Percentiles rank a stretch among this genome's conserved stretches.
Evolutionary conservation across 2,888 invertebrate species (phyloP).

Genomic region (Molorchus minor): DNA sequence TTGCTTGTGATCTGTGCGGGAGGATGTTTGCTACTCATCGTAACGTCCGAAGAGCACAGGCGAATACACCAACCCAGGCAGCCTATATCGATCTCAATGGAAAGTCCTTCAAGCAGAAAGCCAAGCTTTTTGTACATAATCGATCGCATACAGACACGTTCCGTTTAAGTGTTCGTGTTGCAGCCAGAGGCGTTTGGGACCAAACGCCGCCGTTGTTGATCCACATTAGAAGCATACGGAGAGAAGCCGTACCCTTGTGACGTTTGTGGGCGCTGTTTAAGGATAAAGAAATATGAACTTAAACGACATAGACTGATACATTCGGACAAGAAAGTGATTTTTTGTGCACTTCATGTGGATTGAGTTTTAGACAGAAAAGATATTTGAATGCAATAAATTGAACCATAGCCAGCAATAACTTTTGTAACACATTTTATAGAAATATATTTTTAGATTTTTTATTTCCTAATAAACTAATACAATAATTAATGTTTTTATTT

Average conservation of each 20-base stretch:
- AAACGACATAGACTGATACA: constrained; percentile 67
- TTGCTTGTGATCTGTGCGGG: constrained; percentile 67
- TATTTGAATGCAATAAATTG: constrained; percentile 65
- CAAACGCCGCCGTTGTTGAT: constrained; percentile 66
- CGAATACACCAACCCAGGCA: constrained; percentile 71
- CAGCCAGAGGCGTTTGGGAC: constrained; percentile 69
- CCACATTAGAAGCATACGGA: constrained; percentile 70
- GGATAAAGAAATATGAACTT: constrained; percentile 70
- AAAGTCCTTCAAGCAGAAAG: constrained; percentile 73
- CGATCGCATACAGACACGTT: constrained; percentile 68
- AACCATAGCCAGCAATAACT: constrained; percentile 55
- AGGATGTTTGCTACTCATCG: constrained; percentile 70
- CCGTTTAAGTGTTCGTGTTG: constrained; percentile 71
- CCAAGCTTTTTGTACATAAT: constrained; percentile 71
- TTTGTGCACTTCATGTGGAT: constrained; percentile 61
- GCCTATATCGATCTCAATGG: constrained; percentile 69
- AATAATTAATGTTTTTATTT: too few relatives aligned
- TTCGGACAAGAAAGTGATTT: constrained; percentile 66
- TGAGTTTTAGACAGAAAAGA: constrained; percentile 65
- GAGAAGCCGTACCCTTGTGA: constrained; percentile 70
- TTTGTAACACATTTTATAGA: constrained; percentile 17
- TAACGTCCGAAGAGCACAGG: constrained; percentile 68
- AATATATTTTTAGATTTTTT: background rate
- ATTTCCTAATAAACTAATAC: too few relatives aligned
- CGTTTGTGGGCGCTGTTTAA: constrained; percentile 67